Conservation (phyloP, 2,888 invertebrate species). For the Oithona nana region DNA sequence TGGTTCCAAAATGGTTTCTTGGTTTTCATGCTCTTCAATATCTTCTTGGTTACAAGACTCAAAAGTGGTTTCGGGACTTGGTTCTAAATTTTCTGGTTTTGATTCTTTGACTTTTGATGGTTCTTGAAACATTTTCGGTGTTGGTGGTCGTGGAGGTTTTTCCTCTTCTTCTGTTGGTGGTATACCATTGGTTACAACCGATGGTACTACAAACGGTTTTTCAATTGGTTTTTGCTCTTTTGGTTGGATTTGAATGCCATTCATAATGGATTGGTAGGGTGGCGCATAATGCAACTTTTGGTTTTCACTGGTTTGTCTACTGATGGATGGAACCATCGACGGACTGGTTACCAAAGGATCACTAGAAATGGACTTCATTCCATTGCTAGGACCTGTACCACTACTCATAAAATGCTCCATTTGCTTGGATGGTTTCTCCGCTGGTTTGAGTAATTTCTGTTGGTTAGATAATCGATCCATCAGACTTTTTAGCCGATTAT, state of each 20-base stretch:
- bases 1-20: background rate
- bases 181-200: too few relatives aligned
- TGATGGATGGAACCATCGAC: background rate
- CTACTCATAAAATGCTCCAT: slow-evolving; percentile 46
- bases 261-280: background rate
- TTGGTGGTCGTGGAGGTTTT: background rate
- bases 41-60: background rate
- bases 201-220: background rate
- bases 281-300: background rate
- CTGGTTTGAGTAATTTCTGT: slow-evolving; percentile 63
- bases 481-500: slow-evolving; percentile 62
- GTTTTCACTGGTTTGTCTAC: background rate
- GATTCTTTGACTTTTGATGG: background rate
- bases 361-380: background rate
- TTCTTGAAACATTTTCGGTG: background rate
- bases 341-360: background rate
- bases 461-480: slow-evolving; percentile 69
- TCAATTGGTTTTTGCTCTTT: background rate
- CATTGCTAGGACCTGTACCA: slow-evolving; percentile 15
- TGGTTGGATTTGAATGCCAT: background rate
- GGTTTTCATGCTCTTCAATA: background rate
- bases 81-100: background rate
- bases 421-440: slow-evolving; percentile 44
- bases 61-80: background rate
- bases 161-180: too few relatives aligned